Conservation (phyloP, 2,113 vertebrate genomes). For the Pollachius pollachius region DNA sequence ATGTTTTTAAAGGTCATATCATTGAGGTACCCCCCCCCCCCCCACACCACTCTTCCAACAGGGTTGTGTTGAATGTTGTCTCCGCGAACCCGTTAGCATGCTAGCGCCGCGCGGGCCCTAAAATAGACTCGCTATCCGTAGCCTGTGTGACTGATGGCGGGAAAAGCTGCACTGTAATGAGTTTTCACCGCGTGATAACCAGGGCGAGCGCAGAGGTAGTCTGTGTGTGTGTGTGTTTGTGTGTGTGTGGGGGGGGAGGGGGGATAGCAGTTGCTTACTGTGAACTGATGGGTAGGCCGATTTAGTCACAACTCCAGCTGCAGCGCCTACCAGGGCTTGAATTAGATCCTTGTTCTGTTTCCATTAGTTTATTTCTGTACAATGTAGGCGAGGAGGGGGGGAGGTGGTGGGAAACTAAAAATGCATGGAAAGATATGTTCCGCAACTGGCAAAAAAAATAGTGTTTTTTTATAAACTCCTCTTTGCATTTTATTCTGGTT, state of each 20-base stretch:
- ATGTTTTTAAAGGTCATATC: constrained; percentile 1
- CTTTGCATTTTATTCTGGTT: too few relatives aligned
- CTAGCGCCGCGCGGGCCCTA: constrained; percentile 25
- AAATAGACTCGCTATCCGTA: constrained; percentile 49
- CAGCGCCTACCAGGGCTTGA: not conserved
- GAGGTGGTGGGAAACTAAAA: too few relatives aligned
- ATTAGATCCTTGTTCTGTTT: not conserved
- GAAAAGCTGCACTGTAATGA: constrained; percentile 55
- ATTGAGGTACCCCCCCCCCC: too few relatives aligned
- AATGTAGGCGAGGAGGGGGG: not conserved
- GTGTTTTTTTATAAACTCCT: too few relatives aligned
- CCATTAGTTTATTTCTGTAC: not conserved
- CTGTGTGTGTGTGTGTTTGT: too few relatives aligned
- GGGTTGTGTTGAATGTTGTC: too few relatives aligned
- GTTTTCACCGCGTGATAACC: constrained; percentile 46
- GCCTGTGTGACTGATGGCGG: constrained; percentile 23
- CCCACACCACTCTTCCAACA: too few relatives aligned
- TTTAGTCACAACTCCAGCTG: constrained; percentile 19
- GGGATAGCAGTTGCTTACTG: constrained; percentile 16
- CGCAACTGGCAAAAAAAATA: too few relatives aligned
- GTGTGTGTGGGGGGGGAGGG: too few relatives aligned
- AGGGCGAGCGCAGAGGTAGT: constrained; percentile 60
- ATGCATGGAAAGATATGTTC: too few relatives aligned
- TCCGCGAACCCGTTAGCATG: not conserved
- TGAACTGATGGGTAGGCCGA: constrained; percentile 28